Evolutionary conservation across 2,888 invertebrate genomes (phyloP).

Genomic region (Pachycephus smyrnensis): DNA sequence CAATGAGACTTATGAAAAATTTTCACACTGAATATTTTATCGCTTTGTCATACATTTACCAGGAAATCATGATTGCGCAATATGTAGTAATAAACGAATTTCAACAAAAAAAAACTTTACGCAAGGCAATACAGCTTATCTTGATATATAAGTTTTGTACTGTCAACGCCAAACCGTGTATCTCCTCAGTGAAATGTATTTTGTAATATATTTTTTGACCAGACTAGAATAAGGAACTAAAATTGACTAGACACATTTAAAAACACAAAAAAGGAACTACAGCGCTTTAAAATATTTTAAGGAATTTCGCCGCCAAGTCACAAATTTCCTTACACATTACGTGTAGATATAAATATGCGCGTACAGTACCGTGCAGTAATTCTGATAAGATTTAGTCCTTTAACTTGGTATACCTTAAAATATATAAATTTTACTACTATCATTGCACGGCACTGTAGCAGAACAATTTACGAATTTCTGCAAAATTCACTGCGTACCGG

Average conservation of each 20-base stretch:
- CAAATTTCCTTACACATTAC: background rate
- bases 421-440: background rate
- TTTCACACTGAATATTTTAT: background rate
- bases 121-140: background rate
- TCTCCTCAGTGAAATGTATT: conserved; percentile 5
- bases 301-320: background rate
- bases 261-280: background rate
- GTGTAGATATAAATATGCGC: background rate
- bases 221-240: conserved; percentile 1
- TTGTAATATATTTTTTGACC: conserved; percentile 7
- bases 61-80: background rate
- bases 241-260: background rate
- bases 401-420: background rate
- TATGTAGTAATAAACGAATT: background rate
- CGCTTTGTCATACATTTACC: background rate
- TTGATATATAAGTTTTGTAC: background rate
- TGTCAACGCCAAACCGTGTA: background rate
- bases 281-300: conserved; percentile 6
- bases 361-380: background rate
- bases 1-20: background rate
- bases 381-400: background rate
- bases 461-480: background rate
- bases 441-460: background rate
- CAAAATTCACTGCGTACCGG: background rate
- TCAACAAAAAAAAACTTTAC: background rate